phyloP scores from a whole-genome alignment of 1,140 invertebrate genomes.

The Meloidogyne chitwoodi region DNA sequence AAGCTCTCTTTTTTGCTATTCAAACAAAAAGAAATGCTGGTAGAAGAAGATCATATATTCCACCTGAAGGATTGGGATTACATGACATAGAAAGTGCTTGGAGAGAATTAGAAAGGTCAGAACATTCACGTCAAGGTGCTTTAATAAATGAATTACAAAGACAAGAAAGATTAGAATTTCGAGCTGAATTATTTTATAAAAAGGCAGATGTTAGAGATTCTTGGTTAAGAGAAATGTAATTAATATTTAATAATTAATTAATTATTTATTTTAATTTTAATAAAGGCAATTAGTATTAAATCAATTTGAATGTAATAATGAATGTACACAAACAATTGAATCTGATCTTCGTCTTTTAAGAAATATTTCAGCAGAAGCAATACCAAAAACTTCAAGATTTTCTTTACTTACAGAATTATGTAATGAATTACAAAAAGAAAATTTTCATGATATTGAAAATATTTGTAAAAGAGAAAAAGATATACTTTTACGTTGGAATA shows the following conservation, averaged over 20 bases:
- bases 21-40: conserved; percentile 90
- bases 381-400: conserved; percentile 83
- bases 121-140: conserved; percentile 86
- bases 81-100: conserved; percentile 89
- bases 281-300: conserved; percentile 5
- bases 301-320: conserved; percentile 73
- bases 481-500: conserved; percentile 80
- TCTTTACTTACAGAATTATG: conserved; percentile 75
- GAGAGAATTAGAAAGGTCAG: conserved; percentile 84
- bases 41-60: conserved; percentile 80
- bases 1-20: conserved; percentile 90
- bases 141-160: conserved; percentile 79
- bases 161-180: conserved; percentile 86
- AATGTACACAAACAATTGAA: conserved; percentile 82
- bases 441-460: conserved; percentile 81
- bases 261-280: neutral
- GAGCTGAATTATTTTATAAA: conserved; percentile 90
- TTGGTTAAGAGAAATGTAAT: conserved; percentile 85
- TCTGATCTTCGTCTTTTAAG: conserved; percentile 97
- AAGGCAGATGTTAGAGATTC: conserved; percentile 83
- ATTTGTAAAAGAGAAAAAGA: conserved; percentile 77
- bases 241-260: neutral
- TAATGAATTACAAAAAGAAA: conserved; percentile 80
- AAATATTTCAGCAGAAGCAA: conserved; percentile 91
- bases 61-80: conserved; percentile 77